Base-by-base conservation (phyloP, 2,113 vertebrate species). In the Salminus brasiliensis region DNA sequence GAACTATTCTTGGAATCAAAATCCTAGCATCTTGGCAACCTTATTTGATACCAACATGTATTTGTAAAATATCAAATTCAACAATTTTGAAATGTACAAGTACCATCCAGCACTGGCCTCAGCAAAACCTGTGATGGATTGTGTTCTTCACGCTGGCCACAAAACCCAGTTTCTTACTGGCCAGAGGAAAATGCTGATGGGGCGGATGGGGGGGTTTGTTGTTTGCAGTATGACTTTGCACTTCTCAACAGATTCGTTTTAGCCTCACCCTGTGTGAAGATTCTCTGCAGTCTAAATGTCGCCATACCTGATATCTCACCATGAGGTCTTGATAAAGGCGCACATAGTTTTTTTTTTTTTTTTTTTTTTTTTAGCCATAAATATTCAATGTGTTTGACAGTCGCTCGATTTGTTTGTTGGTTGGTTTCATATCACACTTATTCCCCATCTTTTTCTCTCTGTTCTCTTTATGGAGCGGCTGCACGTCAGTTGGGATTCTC, bases 401-500 rank as follows among this genome's bases (percentile, higher is more conserved):
- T 78, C 81, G 53, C 70, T 81, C 65, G 59, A 65, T 81, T 84
- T 84, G 81, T 83, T 83, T 83, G 71, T 84, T 73, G 74, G 65
- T 55, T 81, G 67, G 63, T 79, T 83, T 85, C 68, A 74, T 80
- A 83, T 83, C 77, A 75, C 84, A 71, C 65, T 75, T 74, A 76
- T 81, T 79, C 76, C 49, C 72, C 34, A 5, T 55, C 52, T 67
- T 39, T 52, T 72, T 85, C 78, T 72, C 71, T 83, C 74, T 83
- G 63, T 68, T 83, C 74, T 85, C 66, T 81, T 77, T 83, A 83
- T 55, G 76, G 66, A 76, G 73, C 69, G 84, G 78, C 84, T 80
- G 68, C 73, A 60, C 74, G 84, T 81, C 84, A 83, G 74, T 34
- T 76, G 84, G 84, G 84, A 85, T 81, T 67, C 70, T 85, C 70